A percentile compares a stretch with the other conserved stretches of the same genome.
Evolutionary conservation across 2,113 vertebrate species (phyloP).

Genomic region (Apodemus speciosus): DNA sequence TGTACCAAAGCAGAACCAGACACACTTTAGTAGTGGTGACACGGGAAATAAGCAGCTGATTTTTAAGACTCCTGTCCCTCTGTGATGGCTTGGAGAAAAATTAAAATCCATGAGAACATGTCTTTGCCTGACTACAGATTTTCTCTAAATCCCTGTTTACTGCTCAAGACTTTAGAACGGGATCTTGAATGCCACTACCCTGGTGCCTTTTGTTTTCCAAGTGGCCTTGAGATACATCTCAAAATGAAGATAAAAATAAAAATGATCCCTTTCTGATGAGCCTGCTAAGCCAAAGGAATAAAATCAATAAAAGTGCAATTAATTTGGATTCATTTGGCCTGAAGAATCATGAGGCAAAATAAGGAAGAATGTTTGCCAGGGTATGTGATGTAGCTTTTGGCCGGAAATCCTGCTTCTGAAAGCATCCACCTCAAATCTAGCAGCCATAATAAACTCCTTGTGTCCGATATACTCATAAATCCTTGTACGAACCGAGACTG

Average conservation of each 20-base stretch:
- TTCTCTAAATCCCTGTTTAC: constrained; percentile 61
- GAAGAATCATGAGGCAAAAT: constrained; percentile 70
- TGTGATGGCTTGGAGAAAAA: background rate
- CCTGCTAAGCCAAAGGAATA: constrained; percentile 68
- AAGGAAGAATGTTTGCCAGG: constrained; percentile 70
- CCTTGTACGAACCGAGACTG: constrained; percentile 28
- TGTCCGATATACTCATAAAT: constrained; percentile 69
- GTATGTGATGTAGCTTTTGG: constrained; percentile 77
- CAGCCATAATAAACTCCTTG: constrained; percentile 69
- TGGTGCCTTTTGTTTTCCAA: constrained; percentile 66
- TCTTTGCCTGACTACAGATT: background rate
- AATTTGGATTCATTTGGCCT: constrained; percentile 75
- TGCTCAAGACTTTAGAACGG: constrained; percentile 40
- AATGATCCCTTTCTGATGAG: constrained; percentile 73
- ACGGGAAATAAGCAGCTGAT: background rate
- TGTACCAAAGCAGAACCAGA: background rate
- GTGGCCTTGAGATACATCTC: constrained; percentile 70
- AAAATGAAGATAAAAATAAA: constrained; percentile 77
- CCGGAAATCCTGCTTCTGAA: constrained; percentile 77
- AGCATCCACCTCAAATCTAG: constrained; percentile 62
- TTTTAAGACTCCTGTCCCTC: background rate
- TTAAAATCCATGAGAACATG: background rate
- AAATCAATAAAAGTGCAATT: constrained; percentile 80
- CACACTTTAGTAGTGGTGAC: too few species aligned
- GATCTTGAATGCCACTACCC: constrained; percentile 34